A percentile compares a stretch with the other conserved stretches of the same genome.
These are phyloP conservation scores for Papilio polytes DNA, from an alignment of 1,140 invertebrate genomes.

Conservation along the genomic window DNA sequence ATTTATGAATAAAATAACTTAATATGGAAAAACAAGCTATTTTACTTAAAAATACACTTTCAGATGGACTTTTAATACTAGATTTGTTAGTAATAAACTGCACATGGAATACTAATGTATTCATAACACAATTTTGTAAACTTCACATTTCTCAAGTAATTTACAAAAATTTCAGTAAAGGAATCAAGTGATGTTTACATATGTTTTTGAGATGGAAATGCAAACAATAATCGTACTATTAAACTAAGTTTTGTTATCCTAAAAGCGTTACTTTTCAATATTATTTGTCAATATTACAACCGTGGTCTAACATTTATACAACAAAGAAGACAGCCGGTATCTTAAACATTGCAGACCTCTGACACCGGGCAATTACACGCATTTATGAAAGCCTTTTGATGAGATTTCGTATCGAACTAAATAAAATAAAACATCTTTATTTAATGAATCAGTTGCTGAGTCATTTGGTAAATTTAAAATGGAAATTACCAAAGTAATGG, in stretches of 20 bases:
- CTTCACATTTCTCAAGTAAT: no score
- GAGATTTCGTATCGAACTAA: constrained; percentile 44
- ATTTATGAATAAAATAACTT: not conserved
- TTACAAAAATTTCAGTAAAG: no score
- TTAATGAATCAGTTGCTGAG: constrained; percentile 46
- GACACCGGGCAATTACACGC: constrained; percentile 56
- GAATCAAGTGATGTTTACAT: no score
- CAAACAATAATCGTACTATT: not conserved
- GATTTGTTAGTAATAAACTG: no score
- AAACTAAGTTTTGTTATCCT: not conserved
- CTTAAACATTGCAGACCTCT: constrained; percentile 48
- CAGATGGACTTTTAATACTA: no score
- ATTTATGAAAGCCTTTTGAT: constrained; percentile 48
- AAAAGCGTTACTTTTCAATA: not conserved
- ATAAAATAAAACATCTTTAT: constrained; percentile 51
- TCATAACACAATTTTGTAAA: no score
- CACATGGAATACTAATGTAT: no score
- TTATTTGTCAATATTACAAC: not conserved
- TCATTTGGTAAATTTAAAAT: constrained; percentile 36
- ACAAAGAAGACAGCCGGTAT: constrained; percentile 27
- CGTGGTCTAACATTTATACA: constrained; percentile 27
- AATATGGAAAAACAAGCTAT: not conserved
- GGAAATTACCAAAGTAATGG: not conserved
- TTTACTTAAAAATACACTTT: not conserved
- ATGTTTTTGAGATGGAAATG: no score